Percentiles rank a stretch among this genome's conserved stretches.
Evolutionary conservation across 2,797 vertebrate species (phyloP).

Genomic region (Apodemus agrarius): DNA sequence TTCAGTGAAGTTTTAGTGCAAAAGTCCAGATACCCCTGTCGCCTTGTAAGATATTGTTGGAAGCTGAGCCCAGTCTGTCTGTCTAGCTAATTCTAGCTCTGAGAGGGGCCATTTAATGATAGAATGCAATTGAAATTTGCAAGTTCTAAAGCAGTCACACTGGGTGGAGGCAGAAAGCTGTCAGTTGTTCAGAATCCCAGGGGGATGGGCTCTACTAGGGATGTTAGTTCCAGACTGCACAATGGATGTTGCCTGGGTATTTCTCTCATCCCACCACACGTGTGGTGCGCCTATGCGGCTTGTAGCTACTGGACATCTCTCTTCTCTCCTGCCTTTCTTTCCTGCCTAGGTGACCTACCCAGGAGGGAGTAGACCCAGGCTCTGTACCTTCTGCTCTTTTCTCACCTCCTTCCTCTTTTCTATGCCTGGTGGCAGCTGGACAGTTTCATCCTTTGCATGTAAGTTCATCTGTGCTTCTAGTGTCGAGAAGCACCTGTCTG

Average conservation of each 20-base stretch:
- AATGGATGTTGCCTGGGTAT: not conserved
- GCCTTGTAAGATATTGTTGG: not conserved
- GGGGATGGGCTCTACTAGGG: not conserved
- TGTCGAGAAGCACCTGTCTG: conserved; percentile 59
- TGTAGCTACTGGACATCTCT: conserved; percentile 82
- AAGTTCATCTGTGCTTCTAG: conserved; percentile 87
- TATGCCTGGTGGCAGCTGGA: conserved; percentile 87
- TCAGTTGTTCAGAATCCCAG: not conserved
- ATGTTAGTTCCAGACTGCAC: not conserved
- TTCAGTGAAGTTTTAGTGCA: conserved; percentile 39
- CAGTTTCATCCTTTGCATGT: conserved; percentile 89
- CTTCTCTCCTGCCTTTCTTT: conserved; percentile 86
- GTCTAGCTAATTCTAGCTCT: not conserved
- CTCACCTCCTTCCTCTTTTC: conserved; percentile 89
- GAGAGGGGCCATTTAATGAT: not conserved
- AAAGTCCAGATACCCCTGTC: not conserved
- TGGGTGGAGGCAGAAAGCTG: not conserved
- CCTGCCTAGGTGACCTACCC: conserved; percentile 88
- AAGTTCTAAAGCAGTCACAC: not conserved
- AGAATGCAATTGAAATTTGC: not conserved
- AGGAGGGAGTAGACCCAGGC: conserved; percentile 86
- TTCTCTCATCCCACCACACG: conserved; percentile 25
- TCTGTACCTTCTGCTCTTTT: conserved; percentile 88
- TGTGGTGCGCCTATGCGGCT: conserved; percentile 66
- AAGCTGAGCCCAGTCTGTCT: not conserved